A percentile compares a stretch with the other conserved stretches of the same genome.
phyloP scores from a whole-genome alignment of 1,140 invertebrate species.

The Danaus plexippus region DNA sequence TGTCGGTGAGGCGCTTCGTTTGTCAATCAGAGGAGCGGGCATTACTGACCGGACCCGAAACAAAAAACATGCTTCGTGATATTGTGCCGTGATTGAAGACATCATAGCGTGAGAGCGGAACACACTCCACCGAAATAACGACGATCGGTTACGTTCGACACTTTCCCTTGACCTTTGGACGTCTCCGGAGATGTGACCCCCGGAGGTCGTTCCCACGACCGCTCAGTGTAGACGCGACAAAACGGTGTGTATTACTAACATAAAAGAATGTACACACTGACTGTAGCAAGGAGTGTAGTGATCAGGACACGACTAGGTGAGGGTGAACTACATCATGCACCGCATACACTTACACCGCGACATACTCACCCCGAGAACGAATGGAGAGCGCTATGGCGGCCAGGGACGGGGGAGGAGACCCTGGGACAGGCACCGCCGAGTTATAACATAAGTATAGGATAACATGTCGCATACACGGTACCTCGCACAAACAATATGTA shows the following conservation, averaged over 20 bases:
- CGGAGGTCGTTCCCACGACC: slow-evolving; percentile 3
- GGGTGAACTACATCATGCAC: slow-evolving; percentile 14
- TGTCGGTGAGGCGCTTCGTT: no score
- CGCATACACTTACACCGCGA: no score
- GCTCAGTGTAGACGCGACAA: background rate
- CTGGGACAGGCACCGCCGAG: slow-evolving; percentile 3
- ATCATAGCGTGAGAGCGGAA: slow-evolving; percentile 1
- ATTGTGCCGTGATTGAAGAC: no score
- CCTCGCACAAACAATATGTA: no score
- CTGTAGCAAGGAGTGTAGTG: background rate
- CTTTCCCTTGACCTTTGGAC: slow-evolving; percentile 25
- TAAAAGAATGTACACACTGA: background rate
- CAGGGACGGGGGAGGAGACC: slow-evolving; percentile 28
- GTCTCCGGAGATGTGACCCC: slow-evolving; percentile 5
- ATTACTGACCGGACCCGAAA: no score
- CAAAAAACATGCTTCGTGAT: no score
- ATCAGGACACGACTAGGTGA: background rate
- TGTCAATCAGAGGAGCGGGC: no score
- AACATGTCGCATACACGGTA: no score
- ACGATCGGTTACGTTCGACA: slow-evolving; percentile 13
- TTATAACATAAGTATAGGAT: no score
- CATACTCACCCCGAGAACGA: slow-evolving; percentile 51
- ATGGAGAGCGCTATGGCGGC: slow-evolving; percentile 57
- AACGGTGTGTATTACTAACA: slow-evolving; percentile 5
- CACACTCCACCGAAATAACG: slow-evolving; percentile 3